These are phyloP conservation scores for Mizuhopecten yessoensis DNA, from an alignment of 1,140 invertebrate genomes.

Conservation along the genomic window DNA sequence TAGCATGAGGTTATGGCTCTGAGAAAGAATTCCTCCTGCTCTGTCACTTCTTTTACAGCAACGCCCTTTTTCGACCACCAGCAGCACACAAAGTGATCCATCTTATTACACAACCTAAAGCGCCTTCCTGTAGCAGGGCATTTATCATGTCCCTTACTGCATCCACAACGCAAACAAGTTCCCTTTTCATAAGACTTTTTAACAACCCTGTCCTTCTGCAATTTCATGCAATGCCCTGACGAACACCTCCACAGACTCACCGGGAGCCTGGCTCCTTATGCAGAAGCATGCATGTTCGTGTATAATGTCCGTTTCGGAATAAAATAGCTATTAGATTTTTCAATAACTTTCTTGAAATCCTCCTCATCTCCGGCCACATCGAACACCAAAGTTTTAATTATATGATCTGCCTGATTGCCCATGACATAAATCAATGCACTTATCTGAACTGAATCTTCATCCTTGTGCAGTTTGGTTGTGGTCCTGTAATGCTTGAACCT, in stretches of 20 bases:
- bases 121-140: slow-evolving; percentile 43
- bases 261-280: slow-evolving; percentile 42
- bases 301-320: slow-evolving; percentile 57
- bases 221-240: slow-evolving; percentile 54
- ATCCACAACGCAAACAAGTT: background rate
- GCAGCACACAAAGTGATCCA: slow-evolving; percentile 53
- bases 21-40: no score
- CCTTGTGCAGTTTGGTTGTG: slow-evolving; percentile 51
- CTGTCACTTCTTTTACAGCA: no score
- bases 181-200: background rate
- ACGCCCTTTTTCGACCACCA: background rate
- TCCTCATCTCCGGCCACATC: slow-evolving; percentile 47
- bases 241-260: slow-evolving; percentile 54
- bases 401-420: slow-evolving; percentile 57
- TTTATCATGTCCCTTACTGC: background rate
- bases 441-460: slow-evolving; percentile 52
- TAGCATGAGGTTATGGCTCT: slow-evolving; percentile 36
- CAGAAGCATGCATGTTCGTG: slow-evolving; percentile 53
- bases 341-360: slow-evolving; percentile 51
- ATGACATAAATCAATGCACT: slow-evolving; percentile 60
- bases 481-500: slow-evolving; percentile 49
- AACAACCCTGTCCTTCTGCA: slow-evolving; percentile 57
- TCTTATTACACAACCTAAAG: slow-evolving; percentile 4
- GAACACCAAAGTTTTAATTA: slow-evolving; percentile 47
- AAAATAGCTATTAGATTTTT: slow-evolving; percentile 63